Conservation (phyloP, 2,797 vertebrate genomes). For the Premnoplex brunnescens region DNA sequence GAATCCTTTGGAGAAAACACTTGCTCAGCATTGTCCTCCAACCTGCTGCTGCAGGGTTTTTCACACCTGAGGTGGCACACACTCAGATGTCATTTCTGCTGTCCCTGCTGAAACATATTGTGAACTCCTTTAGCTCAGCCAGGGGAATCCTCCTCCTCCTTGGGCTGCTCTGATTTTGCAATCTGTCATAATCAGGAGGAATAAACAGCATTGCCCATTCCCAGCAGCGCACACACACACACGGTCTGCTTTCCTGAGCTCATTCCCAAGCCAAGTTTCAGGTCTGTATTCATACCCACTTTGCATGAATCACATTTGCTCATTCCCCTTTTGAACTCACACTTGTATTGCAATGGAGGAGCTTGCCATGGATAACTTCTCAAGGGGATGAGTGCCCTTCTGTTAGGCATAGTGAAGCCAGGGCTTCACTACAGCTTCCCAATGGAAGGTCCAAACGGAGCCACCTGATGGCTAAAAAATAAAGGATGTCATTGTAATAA, state of each 20-base stretch:
- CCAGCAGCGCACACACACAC: not conserved
- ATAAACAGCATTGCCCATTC: not conserved
- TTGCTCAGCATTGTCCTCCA: not conserved
- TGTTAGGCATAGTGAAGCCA: not conserved
- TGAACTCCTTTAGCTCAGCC: not conserved
- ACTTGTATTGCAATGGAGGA: not conserved
- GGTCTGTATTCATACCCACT: not conserved
- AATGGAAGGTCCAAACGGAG: not conserved
- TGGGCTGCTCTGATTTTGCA: not conserved
- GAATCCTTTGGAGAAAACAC: slow-evolving; percentile 7
- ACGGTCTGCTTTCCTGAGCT: not conserved
- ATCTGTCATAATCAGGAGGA: not conserved
- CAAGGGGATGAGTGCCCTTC: fast-evolving
- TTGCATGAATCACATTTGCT: fast-evolving
- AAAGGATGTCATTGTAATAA: not conserved
- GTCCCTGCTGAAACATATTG: not conserved
- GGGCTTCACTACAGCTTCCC: not conserved
- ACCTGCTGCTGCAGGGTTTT: not conserved
- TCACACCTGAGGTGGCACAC: not conserved
- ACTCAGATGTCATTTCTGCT: not conserved
- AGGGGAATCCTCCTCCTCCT: not conserved
- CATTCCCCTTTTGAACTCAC: not conserved
- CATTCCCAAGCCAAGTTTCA: not conserved
- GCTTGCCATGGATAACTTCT: not conserved
- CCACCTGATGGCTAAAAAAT: not conserved